phyloP scores from a whole-genome alignment of 2,888 invertebrate species.

The Gortyna flavago region DNA sequence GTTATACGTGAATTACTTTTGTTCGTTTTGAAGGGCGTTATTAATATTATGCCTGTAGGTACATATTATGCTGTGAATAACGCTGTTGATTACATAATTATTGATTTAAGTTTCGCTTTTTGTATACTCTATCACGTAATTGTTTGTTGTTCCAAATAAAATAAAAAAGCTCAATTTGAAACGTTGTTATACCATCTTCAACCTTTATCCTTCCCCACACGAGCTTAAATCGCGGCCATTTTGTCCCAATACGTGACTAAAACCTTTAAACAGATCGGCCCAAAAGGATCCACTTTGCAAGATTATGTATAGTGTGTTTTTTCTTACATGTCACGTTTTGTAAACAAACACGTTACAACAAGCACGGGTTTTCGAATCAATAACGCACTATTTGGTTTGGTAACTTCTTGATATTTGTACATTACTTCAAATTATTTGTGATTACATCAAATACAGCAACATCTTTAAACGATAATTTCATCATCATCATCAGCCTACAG shows the following conservation, averaged over 20 bases:
- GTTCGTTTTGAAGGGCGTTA: background rate
- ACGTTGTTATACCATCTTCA: background rate
- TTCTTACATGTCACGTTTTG: background rate
- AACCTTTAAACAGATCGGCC: constrained; percentile 5
- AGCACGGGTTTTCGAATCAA: no score
- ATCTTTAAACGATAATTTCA: background rate
- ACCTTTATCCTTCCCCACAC: constrained; percentile 1
- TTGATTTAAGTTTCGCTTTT: background rate
- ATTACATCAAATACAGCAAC: no score
- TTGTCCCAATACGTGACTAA: constrained; percentile 42
- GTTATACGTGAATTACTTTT: no score
- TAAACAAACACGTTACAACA: constrained; percentile 3
- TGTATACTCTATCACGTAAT: background rate
- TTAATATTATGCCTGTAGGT: background rate
- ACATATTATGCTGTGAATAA: background rate
- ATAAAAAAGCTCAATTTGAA: background rate
- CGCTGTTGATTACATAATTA: background rate
- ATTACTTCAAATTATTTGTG: no score
- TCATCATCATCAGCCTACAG: no score
- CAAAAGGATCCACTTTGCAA: constrained; percentile 23
- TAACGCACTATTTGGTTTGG: background rate
- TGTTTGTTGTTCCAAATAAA: background rate
- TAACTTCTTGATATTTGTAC: background rate
- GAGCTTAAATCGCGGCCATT: constrained; percentile 13
- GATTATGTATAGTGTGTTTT: constrained; percentile 15